A percentile compares a stretch with the other conserved stretches of the same genome.
Evolutionary conservation across 1,140 invertebrate genomes (phyloP).

Genomic region (Caenorhabditis tropicalis): DNA sequence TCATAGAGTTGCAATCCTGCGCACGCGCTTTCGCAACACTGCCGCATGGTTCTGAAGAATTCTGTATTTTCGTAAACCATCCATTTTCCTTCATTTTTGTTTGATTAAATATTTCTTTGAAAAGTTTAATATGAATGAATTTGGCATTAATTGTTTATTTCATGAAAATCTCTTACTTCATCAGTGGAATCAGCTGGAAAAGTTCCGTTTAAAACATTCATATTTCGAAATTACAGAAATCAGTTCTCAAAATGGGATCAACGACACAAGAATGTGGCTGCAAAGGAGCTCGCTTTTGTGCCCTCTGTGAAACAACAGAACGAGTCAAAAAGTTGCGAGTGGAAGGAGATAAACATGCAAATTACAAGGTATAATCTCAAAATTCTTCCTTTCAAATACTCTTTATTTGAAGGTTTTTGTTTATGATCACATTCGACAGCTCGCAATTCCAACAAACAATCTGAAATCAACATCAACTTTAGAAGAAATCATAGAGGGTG

Average conservation of each 20-base stretch:
- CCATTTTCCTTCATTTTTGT: no score
- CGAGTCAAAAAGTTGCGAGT: conserved; percentile 57
- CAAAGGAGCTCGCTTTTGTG: conserved; percentile 63
- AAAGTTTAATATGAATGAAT: no score
- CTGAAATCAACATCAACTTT: conserved; percentile 28
- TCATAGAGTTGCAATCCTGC: background rate
- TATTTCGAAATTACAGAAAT: background rate
- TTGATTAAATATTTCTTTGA: no score
- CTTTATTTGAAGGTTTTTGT: conserved; percentile 39
- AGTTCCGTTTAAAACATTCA: no score
- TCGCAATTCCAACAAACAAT: conserved; percentile 7
- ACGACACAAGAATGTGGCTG: conserved; percentile 56
- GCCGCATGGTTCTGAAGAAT: background rate
- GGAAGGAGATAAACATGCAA: conserved; percentile 52
- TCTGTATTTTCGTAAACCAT: background rate
- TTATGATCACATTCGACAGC: conserved; percentile 27
- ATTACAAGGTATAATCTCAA: conserved; percentile 35
- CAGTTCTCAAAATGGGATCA: background rate
- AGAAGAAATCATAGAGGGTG: conserved; percentile 48
- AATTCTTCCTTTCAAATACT: background rate
- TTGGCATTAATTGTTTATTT: no score
- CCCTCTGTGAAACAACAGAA: conserved; percentile 58
- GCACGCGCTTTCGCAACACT: background rate
- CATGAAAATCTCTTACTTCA: no score
- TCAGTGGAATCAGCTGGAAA: no score